Evolutionary conservation across 2,113 vertebrate genomes (phyloP).

Genomic region (Glaucomys volans): DNA sequence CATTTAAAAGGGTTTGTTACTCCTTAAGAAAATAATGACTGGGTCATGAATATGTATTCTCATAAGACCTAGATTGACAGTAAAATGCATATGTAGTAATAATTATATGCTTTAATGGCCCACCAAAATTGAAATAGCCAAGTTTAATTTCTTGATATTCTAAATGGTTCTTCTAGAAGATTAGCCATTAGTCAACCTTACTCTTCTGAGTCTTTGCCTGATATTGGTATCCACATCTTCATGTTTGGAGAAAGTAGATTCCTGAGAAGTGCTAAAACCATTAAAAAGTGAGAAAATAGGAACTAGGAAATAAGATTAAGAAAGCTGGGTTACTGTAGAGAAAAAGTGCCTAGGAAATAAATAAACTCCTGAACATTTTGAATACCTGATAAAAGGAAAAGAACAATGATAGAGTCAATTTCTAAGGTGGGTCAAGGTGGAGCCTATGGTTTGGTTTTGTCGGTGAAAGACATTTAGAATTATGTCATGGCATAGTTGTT

Average conservation of each 20-base stretch:
- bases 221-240: not conserved
- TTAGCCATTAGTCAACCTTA: not conserved
- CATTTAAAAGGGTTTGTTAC: not conserved
- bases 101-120: not conserved
- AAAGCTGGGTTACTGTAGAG: not conserved
- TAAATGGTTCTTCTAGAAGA: slow-evolving; percentile 46
- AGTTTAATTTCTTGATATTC: slow-evolving; percentile 38
- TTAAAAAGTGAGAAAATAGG: not conserved
- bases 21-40: not conserved
- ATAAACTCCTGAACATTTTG: not conserved
- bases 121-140: not conserved
- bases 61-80: not conserved
- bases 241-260: slow-evolving; percentile 35
- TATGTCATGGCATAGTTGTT: not conserved
- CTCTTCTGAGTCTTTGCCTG: not conserved
- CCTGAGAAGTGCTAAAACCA: not conserved
- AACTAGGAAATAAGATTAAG: not conserved
- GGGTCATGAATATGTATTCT: not conserved
- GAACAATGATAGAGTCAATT: not conserved
- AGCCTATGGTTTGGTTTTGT: not conserved
- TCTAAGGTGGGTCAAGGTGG: not conserved
- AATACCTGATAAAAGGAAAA: not conserved
- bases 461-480: not conserved
- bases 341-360: not conserved
- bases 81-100: not conserved